A percentile compares a stretch with the other conserved stretches of the same genome.
Evolutionary conservation across 2,888 invertebrate genomes (phyloP).

Genomic region (Drosophila kambysellisi): DNA sequence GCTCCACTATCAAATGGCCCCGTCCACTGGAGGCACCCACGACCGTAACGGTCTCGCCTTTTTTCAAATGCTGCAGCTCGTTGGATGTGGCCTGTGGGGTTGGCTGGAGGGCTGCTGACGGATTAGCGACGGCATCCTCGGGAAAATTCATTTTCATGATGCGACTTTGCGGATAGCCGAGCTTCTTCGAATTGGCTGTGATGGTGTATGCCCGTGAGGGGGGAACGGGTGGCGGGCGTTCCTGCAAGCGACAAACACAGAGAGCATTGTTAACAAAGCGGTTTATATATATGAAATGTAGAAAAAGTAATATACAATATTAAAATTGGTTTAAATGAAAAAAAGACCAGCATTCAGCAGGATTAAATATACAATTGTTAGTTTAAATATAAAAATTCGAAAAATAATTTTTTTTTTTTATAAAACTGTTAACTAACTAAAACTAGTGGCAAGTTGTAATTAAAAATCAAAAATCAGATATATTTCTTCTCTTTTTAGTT

Average conservation of each 20-base stretch:
- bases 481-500: background rate
- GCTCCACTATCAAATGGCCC: conserved; percentile 95
- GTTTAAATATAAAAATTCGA: background rate
- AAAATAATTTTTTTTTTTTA: background rate
- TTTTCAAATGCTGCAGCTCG: conserved; percentile 87
- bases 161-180: conserved; percentile 96
- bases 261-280: conserved; percentile 3
- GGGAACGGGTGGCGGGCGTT: conserved; percentile 96
- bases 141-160: conserved; percentile 96
- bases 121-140: conserved; percentile 86
- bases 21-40: conserved; percentile 94
- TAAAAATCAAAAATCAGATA: background rate
- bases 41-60: conserved; percentile 95
- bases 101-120: conserved; percentile 42
- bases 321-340: background rate
- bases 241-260: conserved; percentile 86
- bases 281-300: conserved; percentile 25
- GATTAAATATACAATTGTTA: conserved; percentile 7
- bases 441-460: background rate
- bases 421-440: background rate
- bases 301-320: conserved; percentile 5
- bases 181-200: conserved; percentile 94
- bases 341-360: background rate
- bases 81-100: conserved; percentile 21
- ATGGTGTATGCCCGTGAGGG: conserved; percentile 96